Percentiles rank a stretch among this genome's conserved stretches.
These are phyloP conservation scores for Phallusia fumigata DNA, from an alignment of 23 tunicate genomes.

Conservation along the genomic window DNA sequence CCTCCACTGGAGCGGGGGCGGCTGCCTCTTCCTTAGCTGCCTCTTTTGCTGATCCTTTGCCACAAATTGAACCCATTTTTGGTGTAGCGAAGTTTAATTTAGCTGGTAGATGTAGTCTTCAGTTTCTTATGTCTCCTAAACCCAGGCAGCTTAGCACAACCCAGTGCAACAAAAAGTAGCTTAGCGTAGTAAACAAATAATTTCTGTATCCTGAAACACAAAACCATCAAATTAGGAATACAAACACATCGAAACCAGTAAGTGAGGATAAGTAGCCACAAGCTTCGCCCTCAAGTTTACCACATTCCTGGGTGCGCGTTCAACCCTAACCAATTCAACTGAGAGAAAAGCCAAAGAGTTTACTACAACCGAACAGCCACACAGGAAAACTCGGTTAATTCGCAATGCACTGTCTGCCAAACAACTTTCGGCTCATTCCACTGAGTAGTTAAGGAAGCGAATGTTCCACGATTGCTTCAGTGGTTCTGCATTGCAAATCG, in stretches of 20 bases:
- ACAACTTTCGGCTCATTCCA: neutral
- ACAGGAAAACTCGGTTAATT: constrained; percentile 6
- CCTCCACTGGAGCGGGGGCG: constrained; percentile 11
- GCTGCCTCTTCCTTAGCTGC: constrained; percentile 30
- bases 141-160: no score
- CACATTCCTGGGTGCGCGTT: neutral
- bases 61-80: constrained; percentile 67
- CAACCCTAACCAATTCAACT: constrained; percentile 4
- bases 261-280: neutral
- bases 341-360: neutral
- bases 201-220: no score
- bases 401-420: constrained; percentile 7
- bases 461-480: neutral
- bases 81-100: neutral
- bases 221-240: no score
- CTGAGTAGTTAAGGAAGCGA: neutral
- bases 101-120: neutral
- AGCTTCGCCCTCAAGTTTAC: neutral
- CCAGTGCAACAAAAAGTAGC: no score
- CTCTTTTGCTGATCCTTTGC: constrained; percentile 47
- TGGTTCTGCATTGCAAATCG: neutral
- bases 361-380: neutral
- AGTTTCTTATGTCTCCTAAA: no score
- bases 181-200: no score
- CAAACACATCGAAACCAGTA: no score